phyloP scores from a whole-genome alignment of 2,113 vertebrate genomes.

The western clawed frog (Xenopus tropicalis) region DNA sequence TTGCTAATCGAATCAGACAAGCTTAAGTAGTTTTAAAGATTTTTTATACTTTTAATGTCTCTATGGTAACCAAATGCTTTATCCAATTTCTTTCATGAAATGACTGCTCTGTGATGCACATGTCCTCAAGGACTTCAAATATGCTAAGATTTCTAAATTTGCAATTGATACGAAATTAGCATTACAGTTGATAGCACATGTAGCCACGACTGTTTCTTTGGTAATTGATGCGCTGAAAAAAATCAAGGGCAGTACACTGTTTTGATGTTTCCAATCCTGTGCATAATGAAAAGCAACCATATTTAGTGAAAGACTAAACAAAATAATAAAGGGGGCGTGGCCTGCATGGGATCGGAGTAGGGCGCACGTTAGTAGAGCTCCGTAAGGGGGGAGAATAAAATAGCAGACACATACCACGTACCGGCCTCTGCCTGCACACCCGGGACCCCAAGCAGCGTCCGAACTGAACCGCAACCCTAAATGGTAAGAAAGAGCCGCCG shows the following conservation, averaged over 20 bases:
- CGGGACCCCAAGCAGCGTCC: too few species aligned
- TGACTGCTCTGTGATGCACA: background rate
- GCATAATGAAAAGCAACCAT: too few species aligned
- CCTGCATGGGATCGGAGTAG: too few species aligned
- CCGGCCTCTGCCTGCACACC: too few species aligned
- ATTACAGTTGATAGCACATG: conserved; percentile 2
- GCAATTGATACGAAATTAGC: conserved; percentile 7
- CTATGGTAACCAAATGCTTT: conserved; percentile 14
- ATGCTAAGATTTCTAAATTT: background rate
- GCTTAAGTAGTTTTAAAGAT: conserved; percentile 21
- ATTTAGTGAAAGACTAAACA: too few species aligned
- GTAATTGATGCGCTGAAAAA: background rate
- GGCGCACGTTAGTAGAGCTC: too few species aligned
- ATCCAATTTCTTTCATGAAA: conserved; percentile 3
- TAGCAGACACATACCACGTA: too few species aligned
- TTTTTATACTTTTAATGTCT: conserved; percentile 20
- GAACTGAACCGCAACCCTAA: too few species aligned
- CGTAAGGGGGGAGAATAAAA: too few species aligned
- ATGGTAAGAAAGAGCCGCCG: too few species aligned
- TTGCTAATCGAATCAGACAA: conserved; percentile 36
- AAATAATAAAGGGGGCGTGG: too few species aligned
- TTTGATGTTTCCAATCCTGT: too few species aligned
- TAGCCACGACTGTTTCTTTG: background rate
- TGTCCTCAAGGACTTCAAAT: conserved; percentile 6
- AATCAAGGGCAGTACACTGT: background rate